These are phyloP conservation scores for Epizoanthus scotinus DNA, from an alignment of 92 coral and sea anemone genomes.

Conservation along the genomic window DNA sequence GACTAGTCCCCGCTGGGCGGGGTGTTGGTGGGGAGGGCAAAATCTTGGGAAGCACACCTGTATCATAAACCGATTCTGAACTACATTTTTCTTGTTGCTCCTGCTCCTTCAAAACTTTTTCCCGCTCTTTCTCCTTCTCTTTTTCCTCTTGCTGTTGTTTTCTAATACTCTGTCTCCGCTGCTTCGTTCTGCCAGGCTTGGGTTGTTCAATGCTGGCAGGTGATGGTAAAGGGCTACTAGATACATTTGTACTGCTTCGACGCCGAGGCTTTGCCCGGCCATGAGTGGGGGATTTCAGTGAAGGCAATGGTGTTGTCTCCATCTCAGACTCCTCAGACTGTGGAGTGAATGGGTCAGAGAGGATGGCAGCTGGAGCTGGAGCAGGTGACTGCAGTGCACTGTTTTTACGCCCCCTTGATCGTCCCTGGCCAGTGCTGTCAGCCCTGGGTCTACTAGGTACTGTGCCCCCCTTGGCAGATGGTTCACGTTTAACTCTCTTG, in stretches of 20 bases:
- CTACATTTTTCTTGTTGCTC: constrained; percentile 62
- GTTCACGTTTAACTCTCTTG: constrained; percentile 75
- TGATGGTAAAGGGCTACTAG: constrained; percentile 80
- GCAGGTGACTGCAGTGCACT: constrained; percentile 80
- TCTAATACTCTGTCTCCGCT: constrained; percentile 78
- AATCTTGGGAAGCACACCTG: constrained; percentile 49
- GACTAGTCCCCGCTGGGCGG: constrained; percentile 61
- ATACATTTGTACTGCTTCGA: constrained; percentile 76
- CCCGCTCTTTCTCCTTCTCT: constrained; percentile 52
- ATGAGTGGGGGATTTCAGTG: constrained; percentile 74
- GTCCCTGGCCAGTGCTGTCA: constrained; percentile 73
- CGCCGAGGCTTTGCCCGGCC: constrained; percentile 61
- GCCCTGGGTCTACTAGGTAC: constrained; percentile 71
- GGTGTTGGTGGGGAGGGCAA: constrained; percentile 90
- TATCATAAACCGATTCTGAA: constrained; percentile 52
- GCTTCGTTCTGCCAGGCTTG: constrained; percentile 73
- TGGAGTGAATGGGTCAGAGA: constrained; percentile 74
- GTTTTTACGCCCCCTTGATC: constrained; percentile 81
- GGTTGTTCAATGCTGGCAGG: constrained; percentile 63
- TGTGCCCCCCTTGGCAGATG: constrained; percentile 64
- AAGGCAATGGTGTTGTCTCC: constrained; percentile 55
- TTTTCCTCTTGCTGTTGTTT: constrained; percentile 75
- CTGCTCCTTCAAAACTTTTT: constrained; percentile 52
- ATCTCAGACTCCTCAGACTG: constrained; percentile 77
- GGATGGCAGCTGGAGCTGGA: constrained; percentile 57